These are phyloP conservation scores for Conger conger DNA, from an alignment of 2,113 vertebrate genomes.

Conservation along the genomic window DNA sequence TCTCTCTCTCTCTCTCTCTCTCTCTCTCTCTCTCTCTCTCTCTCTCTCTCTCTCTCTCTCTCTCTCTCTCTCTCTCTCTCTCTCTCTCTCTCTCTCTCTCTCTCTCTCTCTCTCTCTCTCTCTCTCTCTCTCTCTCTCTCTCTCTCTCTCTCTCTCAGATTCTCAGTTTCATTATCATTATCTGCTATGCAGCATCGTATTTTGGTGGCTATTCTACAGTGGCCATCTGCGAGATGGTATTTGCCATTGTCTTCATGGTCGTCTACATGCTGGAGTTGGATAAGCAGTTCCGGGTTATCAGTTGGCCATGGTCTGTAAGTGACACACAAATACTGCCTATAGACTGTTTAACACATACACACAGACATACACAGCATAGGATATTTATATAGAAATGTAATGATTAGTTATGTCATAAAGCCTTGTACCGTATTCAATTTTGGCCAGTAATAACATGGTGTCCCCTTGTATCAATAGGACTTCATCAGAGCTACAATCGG, in stretches of 20 bases:
- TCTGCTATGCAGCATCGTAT: slow-evolving; percentile 65
- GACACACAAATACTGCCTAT: neutral
- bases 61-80: neutral
- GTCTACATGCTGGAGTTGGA: slow-evolving; percentile 72
- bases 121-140: neutral
- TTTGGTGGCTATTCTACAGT: slow-evolving; percentile 56
- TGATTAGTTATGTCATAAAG: neutral
- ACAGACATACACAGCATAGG: neutral
- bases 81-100: neutral
- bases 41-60: neutral
- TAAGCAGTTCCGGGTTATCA: slow-evolving; percentile 63
- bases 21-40: neutral
- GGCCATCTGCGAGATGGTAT: slow-evolving; percentile 65
- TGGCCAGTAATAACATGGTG: neutral
- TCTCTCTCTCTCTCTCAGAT: slow-evolving; percentile 27
- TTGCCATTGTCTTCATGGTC: slow-evolving; percentile 63
- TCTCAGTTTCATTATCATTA: slow-evolving; percentile 65
- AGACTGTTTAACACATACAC: neutral
- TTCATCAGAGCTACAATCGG: slow-evolving; percentile 63
- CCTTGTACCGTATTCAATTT: neutral
- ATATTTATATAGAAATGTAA: neutral
- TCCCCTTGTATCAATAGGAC: slow-evolving; percentile 50
- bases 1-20: neutral
- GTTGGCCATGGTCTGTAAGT: slow-evolving; percentile 77
- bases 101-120: neutral